Conservation (phyloP, 1,140 invertebrate genomes). For the Macrobrachium nipponense region DNA sequence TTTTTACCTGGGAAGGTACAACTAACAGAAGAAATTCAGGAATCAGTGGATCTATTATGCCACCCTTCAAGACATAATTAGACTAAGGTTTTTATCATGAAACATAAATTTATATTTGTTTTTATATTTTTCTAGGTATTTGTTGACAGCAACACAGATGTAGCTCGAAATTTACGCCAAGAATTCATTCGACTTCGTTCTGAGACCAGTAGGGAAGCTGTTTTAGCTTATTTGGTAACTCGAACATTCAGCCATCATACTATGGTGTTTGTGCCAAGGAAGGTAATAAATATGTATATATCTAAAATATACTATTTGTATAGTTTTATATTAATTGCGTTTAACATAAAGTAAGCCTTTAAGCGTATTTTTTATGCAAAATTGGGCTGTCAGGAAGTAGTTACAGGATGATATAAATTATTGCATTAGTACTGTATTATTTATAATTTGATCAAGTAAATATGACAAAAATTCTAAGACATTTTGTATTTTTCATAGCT, state of each 20-base stretch:
- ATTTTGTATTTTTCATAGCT: too few relatives aligned
- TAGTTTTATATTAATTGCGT: too few relatives aligned
- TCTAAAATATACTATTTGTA: too few relatives aligned
- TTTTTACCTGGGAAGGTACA: too few relatives aligned
- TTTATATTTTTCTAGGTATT: slow-evolving; percentile 70
- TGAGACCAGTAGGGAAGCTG: slow-evolving; percentile 91
- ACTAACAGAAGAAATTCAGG: too few relatives aligned
- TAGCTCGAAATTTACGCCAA: slow-evolving; percentile 94
- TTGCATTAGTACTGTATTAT: too few relatives aligned
- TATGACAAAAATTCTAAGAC: too few relatives aligned
- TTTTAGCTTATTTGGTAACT: slow-evolving; percentile 90
- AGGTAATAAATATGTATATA: slow-evolving; percentile 72
- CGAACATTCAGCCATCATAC: slow-evolving; percentile 92
- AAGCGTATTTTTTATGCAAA: too few relatives aligned
- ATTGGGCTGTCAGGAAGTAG: too few relatives aligned
- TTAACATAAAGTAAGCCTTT: too few relatives aligned
- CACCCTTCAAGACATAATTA: background rate
- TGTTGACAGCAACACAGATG: slow-evolving; percentile 95
- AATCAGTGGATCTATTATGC: background rate
- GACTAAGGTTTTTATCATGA: background rate
- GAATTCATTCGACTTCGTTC: slow-evolving; percentile 90
- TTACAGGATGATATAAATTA: too few relatives aligned
- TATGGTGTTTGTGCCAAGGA: slow-evolving; percentile 97
- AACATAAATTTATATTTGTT: slow-evolving; percentile 13
- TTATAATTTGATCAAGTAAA: too few relatives aligned